A percentile compares a stretch with the other conserved stretches of the same genome.
Conservation (phyloP, 2,797 vertebrate genomes). For the Leptoclinus maculatus region DNA sequence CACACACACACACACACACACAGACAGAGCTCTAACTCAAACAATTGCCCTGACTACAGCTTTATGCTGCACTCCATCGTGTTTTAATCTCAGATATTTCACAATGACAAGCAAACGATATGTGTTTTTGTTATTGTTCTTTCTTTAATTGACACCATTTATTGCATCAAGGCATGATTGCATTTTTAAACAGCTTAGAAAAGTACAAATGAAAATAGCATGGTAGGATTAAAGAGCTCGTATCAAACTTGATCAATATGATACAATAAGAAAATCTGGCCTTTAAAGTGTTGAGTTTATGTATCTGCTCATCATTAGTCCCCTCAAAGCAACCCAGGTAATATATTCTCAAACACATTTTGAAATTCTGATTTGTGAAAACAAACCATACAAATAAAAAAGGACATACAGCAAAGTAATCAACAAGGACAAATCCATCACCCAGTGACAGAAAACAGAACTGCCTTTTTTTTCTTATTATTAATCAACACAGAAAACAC, state of each 20-base stretch:
- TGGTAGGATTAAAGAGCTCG: constrained; percentile 61
- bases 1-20: constrained; percentile 36
- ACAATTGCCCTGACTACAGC: constrained; percentile 9
- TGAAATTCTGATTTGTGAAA: constrained; percentile 50
- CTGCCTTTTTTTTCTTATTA: constrained; percentile 15
- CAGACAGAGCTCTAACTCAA: constrained; percentile 34
- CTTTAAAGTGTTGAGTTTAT: constrained; percentile 43
- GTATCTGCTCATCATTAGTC: constrained; percentile 35
- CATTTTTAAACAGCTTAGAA: constrained; percentile 78
- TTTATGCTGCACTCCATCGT: background rate
- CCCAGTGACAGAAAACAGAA: constrained; percentile 61
- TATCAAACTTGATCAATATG: constrained; percentile 67
- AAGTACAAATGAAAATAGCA: constrained; percentile 80
- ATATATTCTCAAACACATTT: constrained; percentile 29
- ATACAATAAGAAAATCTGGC: constrained; percentile 68
- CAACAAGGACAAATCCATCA: constrained; percentile 61
- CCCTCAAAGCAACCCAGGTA: constrained; percentile 30
- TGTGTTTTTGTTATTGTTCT: constrained; percentile 15
- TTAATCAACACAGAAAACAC: constrained; percentile 60
- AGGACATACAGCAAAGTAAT: constrained; percentile 54
- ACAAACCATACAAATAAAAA: constrained; percentile 50
- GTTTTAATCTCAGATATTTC: constrained; percentile 18
- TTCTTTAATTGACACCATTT: constrained; percentile 80
- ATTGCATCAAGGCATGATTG: constrained; percentile 84
- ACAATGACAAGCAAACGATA: constrained; percentile 30